phyloP scores from a whole-genome alignment of 2,113 vertebrate genomes.

The Dendrocopos noguchii region DNA sequence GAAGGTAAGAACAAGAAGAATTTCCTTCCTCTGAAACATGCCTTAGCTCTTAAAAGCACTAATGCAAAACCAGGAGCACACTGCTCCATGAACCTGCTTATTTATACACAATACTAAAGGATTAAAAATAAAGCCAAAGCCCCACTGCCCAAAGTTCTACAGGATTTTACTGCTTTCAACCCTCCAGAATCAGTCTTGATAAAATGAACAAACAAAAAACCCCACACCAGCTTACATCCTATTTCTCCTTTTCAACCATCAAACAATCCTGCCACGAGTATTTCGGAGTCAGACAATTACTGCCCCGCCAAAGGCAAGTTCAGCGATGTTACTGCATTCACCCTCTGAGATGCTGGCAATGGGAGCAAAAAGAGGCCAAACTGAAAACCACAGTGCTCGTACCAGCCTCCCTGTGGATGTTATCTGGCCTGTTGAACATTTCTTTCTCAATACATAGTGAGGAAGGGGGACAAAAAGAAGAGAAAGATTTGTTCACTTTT shows the following conservation, averaged over 20 bases:
- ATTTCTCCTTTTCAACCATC: background rate
- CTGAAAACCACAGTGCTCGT: background rate
- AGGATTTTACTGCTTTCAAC: background rate
- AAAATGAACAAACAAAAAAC: background rate
- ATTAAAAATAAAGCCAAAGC: background rate
- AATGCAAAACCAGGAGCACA: background rate
- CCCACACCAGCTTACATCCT: background rate
- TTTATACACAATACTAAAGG: background rate
- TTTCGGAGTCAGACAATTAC: background rate
- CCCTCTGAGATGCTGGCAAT: background rate
- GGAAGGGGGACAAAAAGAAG: background rate
- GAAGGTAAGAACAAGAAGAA: background rate
- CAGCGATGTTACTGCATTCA: background rate
- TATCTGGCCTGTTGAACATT: background rate
- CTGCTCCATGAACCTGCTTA: background rate
- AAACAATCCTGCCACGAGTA: background rate
- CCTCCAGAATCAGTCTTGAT: background rate
- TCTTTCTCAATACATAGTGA: background rate
- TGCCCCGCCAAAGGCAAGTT: background rate
- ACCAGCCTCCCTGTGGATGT: background rate
- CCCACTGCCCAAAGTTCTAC: background rate
- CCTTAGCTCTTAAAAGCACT: background rate
- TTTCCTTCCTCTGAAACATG: background rate
- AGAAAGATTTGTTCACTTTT: background rate
- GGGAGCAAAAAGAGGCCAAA: background rate